Conservation (phyloP, 2,113 vertebrate genomes). For the Poeciliopsis turrubarensis region DNA sequence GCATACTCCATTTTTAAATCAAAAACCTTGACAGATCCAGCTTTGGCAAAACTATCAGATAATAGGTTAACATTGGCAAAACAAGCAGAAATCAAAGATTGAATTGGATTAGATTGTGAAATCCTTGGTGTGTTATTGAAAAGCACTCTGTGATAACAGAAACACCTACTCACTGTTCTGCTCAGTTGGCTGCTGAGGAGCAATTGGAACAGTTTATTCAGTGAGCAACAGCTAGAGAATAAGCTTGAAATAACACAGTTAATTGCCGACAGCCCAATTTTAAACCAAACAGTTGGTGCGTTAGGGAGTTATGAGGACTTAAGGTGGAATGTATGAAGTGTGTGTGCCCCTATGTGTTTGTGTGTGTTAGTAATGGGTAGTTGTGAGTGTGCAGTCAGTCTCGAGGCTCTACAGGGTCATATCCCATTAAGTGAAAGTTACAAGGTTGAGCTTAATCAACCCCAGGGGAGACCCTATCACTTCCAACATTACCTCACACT, state of each 20-base stretch:
- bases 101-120: constrained; percentile 37
- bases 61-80: constrained; percentile 18
- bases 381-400: constrained; percentile 50
- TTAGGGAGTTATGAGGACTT: constrained; percentile 31
- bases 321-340: constrained; percentile 50
- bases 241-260: constrained; percentile 75
- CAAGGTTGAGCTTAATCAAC: constrained; percentile 73
- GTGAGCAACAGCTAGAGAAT: constrained; percentile 67
- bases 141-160: constrained; percentile 66
- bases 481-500: constrained; percentile 74
- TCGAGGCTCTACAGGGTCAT: constrained; percentile 66
- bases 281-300: constrained; percentile 73
- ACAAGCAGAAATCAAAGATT: constrained; percentile 41
- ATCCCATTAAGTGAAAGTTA: constrained; percentile 73
- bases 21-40: constrained; percentile 11
- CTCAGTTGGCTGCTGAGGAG: constrained; percentile 58
- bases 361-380: constrained; percentile 50
- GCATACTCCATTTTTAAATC: constrained; percentile 16
- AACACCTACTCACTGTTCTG: constrained; percentile 62
- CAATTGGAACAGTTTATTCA: constrained; percentile 74
- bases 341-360: constrained; percentile 33
- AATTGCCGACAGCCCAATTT: constrained; percentile 71
- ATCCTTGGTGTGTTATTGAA: constrained; percentile 64
- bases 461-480: constrained; percentile 72
- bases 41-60: constrained; percentile 41